These are phyloP conservation scores for Podargus strigoides DNA, from an alignment of 2,797 vertebrate species.

Conservation along the genomic window DNA sequence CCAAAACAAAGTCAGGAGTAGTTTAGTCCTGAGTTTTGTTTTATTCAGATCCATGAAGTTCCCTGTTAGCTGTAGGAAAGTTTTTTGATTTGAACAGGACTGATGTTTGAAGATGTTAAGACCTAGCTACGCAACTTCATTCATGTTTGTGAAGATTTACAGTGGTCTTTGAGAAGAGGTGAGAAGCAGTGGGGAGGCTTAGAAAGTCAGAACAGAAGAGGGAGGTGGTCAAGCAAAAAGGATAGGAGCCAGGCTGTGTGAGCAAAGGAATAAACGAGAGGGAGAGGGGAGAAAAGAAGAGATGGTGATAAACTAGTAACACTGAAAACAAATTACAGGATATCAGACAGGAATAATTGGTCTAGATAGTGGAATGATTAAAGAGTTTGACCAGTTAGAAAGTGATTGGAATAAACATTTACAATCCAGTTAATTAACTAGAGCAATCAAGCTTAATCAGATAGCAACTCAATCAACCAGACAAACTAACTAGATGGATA, in stretches of 20 bases:
- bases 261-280: not conserved
- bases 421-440: conserved; percentile 30
- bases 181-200: not conserved
- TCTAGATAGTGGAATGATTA: not conserved
- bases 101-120: not conserved
- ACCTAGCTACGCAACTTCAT: not conserved
- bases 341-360: conserved; percentile 13
- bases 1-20: not conserved
- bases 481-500: not conserved
- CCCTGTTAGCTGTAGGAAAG: not conserved
- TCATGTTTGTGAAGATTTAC: not conserved
- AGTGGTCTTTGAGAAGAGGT: not conserved
- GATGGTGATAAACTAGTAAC: not conserved
- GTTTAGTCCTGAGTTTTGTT: not conserved
- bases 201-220: not conserved
- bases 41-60: not conserved
- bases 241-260: not conserved
- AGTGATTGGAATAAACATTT: conserved; percentile 38
- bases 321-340: not conserved
- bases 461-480: not conserved
- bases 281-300: not conserved
- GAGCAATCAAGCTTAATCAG: conserved; percentile 24
- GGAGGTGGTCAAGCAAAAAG: not conserved
- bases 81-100: not conserved
- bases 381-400: conserved; percentile 12